Evolutionary conservation across 1,140 invertebrate species (phyloP).

Genomic region (Ditylenchus dipsaci): DNA sequence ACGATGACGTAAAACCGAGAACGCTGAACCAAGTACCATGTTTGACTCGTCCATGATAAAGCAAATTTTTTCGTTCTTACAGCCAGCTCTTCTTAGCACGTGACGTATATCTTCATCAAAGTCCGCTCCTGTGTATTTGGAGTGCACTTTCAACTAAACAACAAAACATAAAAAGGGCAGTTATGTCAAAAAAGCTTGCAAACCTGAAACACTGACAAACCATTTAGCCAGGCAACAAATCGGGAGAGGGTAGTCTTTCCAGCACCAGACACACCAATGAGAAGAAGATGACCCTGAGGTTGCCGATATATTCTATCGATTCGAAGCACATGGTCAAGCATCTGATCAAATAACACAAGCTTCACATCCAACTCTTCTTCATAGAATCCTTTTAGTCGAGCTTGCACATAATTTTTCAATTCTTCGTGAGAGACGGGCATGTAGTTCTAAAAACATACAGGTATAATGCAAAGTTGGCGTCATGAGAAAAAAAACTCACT

Average conservation of each 20-base stretch:
- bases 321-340: constrained; percentile 91
- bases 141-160: constrained; percentile 74
- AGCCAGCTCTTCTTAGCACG: constrained; percentile 86
- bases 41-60: constrained; percentile 99
- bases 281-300: constrained; percentile 85
- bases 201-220: constrained; percentile 93
- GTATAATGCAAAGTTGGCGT: background rate
- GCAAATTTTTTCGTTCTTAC: constrained; percentile 96
- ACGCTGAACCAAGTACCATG: constrained; percentile 62
- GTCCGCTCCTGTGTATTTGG: constrained; percentile 95
- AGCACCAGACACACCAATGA: constrained; percentile 94
- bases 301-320: constrained; percentile 98
- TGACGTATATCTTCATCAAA: constrained; percentile 96
- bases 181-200: constrained; percentile 64
- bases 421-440: constrained; percentile 90
- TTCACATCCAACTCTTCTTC: constrained; percentile 98
- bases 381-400: constrained; percentile 96
- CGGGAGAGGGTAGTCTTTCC: constrained; percentile 96
- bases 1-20: background rate
- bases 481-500: constrained; percentile 18
- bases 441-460: constrained; percentile 69
- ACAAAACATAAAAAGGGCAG: background rate
- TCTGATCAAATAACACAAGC: constrained; percentile 95
- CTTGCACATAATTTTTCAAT: constrained; percentile 89
- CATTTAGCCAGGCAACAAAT: constrained; percentile 99